Evolutionary conservation across 2,113 vertebrate species (phyloP), one percentile per base, ranked within the genome.

Genomic region (Cacatua alba): DNA sequence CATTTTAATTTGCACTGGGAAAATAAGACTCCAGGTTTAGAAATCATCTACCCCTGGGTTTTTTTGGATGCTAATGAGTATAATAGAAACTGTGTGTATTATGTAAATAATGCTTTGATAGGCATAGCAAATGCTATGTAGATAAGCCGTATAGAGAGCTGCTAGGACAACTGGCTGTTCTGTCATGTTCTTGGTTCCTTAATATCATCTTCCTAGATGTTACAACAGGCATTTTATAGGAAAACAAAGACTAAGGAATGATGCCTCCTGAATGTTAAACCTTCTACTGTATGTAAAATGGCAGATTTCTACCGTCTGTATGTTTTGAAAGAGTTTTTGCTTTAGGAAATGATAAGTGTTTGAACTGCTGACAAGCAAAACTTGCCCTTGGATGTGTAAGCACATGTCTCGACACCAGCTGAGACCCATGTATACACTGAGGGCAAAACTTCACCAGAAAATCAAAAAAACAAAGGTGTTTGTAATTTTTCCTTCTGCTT

Each of bases 341-440:
- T 94, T 95, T 97, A 93, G 93, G 98, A 98, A 95, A 98, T 98
- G 98, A 98, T 88, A 96, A 92, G 96, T 96, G 88, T 97, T 97
- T 97, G 97, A 98, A 97, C 96, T 97, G 94, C 97, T 97, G 97
- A 97, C 86, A 82, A 78, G 86, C 81, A 92, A 92, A 92, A 70
- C 70, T 89, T 37, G 96, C 92, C 91, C 86, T 89, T 97, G 96
- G 93, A 96, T 91, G 88, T 94, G 94, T 96, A 79, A 62, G 92
- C 92, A 67, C 51, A 2, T 11, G 19, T 62, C 86, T 95, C 7
- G 0, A 18, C 1, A 1, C 43, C 46, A 55, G 63, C 65, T 16
- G 81, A 92, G 88, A 77, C 49, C 31, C 13, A 74, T 93, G 94
- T 77, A 1, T 93, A 16, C 94, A 92, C 88, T 94, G 96, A 96